Evolutionary conservation across 2,797 vertebrate species (phyloP).

Genomic region (Limnodromus scolopaceus): DNA sequence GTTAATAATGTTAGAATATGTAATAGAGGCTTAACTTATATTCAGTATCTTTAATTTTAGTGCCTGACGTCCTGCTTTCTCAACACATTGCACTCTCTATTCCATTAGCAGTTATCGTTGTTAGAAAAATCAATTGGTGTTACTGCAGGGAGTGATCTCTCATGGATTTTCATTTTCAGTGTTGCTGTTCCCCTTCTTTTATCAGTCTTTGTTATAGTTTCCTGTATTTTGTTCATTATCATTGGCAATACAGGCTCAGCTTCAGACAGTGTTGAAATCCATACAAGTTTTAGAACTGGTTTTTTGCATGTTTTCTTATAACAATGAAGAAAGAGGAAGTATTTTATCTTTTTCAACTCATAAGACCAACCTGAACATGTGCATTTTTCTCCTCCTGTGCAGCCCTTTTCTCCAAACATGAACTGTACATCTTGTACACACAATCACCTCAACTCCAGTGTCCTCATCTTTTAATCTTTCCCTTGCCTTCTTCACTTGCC

Average conservation of each 20-base stretch:
- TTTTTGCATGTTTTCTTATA: background rate
- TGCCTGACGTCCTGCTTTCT: background rate
- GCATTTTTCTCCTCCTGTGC: background rate
- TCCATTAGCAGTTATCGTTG: background rate
- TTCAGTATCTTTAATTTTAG: background rate
- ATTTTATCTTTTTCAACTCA: background rate
- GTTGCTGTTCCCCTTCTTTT: background rate
- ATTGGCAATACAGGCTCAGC: background rate
- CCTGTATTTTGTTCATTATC: background rate
- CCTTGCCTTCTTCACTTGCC: background rate
- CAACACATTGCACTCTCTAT: background rate
- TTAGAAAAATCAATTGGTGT: constrained; percentile 3
- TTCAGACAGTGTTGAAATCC: background rate
- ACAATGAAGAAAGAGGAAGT: background rate
- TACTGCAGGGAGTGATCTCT: background rate
- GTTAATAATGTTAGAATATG: background rate
- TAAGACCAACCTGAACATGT: rapidly evolving
- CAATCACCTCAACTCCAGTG: background rate
- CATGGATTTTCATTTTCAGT: background rate
- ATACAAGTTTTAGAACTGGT: background rate
- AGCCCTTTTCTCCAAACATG: background rate
- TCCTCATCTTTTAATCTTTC: background rate
- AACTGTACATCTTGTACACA: background rate
- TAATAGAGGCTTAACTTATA: background rate
- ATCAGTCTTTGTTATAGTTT: background rate